A percentile compares a stretch with the other conserved stretches of the same genome.
Conservation (phyloP, 2,113 vertebrate genomes). For the Casuarius casuarius region DNA sequence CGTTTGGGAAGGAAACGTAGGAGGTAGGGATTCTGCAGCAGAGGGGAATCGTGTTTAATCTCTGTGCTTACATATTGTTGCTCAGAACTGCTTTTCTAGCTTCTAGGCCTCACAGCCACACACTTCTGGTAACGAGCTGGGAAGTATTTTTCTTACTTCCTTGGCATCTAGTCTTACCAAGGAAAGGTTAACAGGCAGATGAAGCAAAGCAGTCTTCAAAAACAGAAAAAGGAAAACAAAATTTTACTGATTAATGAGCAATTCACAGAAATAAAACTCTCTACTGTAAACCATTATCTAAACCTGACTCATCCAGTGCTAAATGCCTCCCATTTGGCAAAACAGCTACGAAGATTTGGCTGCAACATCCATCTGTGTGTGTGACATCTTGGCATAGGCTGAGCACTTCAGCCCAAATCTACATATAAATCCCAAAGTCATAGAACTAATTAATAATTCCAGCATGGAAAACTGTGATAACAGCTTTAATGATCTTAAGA, state of each 20-base stretch:
- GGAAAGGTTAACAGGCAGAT: background rate
- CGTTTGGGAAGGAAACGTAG: background rate
- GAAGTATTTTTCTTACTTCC: accelerated
- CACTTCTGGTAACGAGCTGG: background rate
- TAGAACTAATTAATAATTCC: conserved; percentile 56
- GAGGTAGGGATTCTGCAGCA: background rate
- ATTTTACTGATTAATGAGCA: background rate
- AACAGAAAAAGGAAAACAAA: background rate
- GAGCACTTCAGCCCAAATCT: conserved; percentile 31
- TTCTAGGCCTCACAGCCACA: background rate
- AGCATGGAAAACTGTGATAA: conserved; percentile 54
- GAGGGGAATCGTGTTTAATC: background rate
- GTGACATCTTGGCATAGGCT: conserved; percentile 21
- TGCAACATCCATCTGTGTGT: background rate
- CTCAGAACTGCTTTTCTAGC: background rate
- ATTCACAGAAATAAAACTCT: background rate
- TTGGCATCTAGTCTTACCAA: background rate
- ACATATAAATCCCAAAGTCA: conserved; percentile 46
- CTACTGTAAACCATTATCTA: background rate
- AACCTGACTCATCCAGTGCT: background rate
- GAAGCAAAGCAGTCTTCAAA: background rate
- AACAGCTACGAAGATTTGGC: conserved; percentile 39
- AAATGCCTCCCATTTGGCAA: background rate
- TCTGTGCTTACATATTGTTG: background rate
- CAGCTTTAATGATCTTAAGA: conserved; percentile 22